Evolutionary conservation across 1,140 invertebrate genomes (phyloP), one percentile per base, ranked within the genome.

Genomic region (Drosophila yakuba): DNA sequence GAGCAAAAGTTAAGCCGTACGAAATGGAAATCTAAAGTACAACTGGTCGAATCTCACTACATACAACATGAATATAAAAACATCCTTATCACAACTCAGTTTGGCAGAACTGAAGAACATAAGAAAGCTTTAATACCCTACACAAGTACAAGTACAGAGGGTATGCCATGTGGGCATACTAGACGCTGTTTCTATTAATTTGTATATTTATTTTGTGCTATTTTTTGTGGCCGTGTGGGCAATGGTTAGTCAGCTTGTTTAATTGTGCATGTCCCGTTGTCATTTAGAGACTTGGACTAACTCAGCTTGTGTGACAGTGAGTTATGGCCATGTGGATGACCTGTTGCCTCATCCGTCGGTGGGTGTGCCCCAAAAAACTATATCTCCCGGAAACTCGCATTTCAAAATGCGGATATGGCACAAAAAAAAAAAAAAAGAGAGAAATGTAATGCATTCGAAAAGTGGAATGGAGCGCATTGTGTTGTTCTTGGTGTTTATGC

Each of bases 191-290:
- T 43, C 8, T 20, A 2, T 23, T 45, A 45, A 17, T 45, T 45
- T 45, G 3, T 38, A 20, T 11, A 17, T 17, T 17, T 17, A 17
- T 17, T 17, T 17, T 17, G 17, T 17, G 17, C 17, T 17, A 17
- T 17, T 3, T 45, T 45, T 45, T 45, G 17, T 28, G 32, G 4
- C 41, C 12, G 25, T 81, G 78, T 73, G 44, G 38, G 4, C 41
- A 50, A 47, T 52, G 54, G 47, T 73, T 88, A 73, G 66, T 73
- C 68, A 64, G 50, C 68, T 63, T 74, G 84, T 89, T 88, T 89
- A 88, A 88, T 88, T 88, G 84, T 88, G 84, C 83, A 88, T 88
- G 83, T 88, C 80, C 78, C 52, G 72, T 43, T 74, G 84, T 73
- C 80, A 80, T 89, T 88, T 89, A 43, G 48, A 48, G 61, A 45